Conservation (phyloP, 2,797 vertebrate genomes). For the Peromyscus melanophrys region DNA sequence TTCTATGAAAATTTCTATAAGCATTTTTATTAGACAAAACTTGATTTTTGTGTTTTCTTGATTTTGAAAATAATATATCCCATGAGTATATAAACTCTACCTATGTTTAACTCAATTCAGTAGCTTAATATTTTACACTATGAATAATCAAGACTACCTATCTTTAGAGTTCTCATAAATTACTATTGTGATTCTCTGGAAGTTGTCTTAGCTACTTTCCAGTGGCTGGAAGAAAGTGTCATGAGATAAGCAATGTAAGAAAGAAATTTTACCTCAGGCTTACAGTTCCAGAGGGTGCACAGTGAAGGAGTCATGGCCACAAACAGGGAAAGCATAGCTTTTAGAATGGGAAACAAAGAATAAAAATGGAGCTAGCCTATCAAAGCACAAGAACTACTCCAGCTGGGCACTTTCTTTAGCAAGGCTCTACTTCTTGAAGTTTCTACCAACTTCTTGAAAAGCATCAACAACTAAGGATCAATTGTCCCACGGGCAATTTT, state of each 20-base stretch:
- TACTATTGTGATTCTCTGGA: not conserved
- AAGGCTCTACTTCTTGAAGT: not conserved
- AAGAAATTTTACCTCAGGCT: not conserved
- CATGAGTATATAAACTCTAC: not conserved
- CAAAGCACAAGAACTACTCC: not conserved
- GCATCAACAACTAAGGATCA: not conserved
- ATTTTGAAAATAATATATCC: not conserved
- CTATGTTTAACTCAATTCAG: not conserved
- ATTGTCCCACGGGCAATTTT: too few relatives aligned
- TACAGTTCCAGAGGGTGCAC: not conserved
- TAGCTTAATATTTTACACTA: not conserved
- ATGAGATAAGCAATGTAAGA: not conserved
- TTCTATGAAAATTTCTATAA: not conserved
- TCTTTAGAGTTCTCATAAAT: not conserved
- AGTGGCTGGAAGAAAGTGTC: not conserved
- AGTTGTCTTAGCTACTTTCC: not conserved
- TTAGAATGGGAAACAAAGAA: not conserved
- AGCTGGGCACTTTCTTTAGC: not conserved
- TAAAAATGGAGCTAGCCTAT: not conserved
- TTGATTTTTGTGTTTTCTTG: not conserved
- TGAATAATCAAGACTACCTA: not conserved
- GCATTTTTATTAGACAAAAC: not conserved
- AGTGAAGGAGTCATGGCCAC: not conserved
- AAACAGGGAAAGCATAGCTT: not conserved
- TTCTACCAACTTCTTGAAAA: not conserved